These are phyloP conservation scores for Eubasilissa splendida DNA, from an alignment of 2,888 invertebrate genomes.

Conservation along the genomic window DNA sequence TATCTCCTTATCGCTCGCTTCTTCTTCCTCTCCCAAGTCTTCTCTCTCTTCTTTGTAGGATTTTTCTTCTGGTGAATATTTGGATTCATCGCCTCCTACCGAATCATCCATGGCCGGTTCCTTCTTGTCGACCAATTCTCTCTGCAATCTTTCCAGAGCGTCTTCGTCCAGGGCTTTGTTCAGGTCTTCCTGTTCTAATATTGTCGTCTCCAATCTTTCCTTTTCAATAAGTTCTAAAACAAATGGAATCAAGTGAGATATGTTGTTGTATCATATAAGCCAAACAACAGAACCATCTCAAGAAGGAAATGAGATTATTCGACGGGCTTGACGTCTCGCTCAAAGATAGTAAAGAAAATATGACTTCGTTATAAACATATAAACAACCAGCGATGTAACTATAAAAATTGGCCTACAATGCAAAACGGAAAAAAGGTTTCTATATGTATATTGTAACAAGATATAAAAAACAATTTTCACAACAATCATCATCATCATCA, in stretches of 20 bases:
- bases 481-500: no score
- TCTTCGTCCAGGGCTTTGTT: constrained; percentile 61
- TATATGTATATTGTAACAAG: no score
- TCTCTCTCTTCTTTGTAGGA: constrained; percentile 74
- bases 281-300: no score
- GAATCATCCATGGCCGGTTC: constrained; percentile 55
- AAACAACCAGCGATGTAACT: no score
- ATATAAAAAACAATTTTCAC: no score
- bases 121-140: constrained; percentile 46
- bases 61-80: constrained; percentile 87
- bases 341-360: no score
- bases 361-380: no score
- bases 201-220: constrained; percentile 45
- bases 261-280: no score
- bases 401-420: no score
- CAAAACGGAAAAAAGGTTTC: no score
- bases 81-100: constrained; percentile 77
- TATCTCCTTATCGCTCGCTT: constrained; percentile 74
- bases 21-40: constrained; percentile 76
- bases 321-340: no score
- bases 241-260: background rate
- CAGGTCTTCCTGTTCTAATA: constrained; percentile 55
- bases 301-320: no score
- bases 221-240: constrained; percentile 55
- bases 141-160: constrained; percentile 60